Conservation (phyloP, 1,140 invertebrate species). For the Oscheius sp. region DNA sequence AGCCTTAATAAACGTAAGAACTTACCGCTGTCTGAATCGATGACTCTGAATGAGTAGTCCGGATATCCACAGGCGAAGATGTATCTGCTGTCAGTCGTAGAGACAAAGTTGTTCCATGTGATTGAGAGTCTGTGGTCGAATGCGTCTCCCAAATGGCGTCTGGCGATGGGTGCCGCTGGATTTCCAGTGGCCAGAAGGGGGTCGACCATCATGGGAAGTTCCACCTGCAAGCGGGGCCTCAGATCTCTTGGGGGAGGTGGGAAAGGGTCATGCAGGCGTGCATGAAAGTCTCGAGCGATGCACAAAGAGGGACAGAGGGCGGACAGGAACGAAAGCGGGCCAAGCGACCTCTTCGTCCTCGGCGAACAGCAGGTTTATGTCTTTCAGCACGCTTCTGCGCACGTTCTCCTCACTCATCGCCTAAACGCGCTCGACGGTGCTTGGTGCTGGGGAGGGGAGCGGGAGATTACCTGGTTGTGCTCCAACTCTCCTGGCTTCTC, state of each 20-base stretch:
- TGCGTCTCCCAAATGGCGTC: conserved; percentile 76
- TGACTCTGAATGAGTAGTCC: conserved; percentile 97
- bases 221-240: conserved; percentile 61
- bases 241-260: not conserved
- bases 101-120: conserved; percentile 89
- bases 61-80: conserved; percentile 98
- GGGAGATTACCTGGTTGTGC: not conserved
- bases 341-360: not conserved
- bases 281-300: no score
- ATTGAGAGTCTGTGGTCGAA: conserved; percentile 82
- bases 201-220: conserved; percentile 91
- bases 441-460: not conserved
- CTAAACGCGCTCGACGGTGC: not conserved
- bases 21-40: conserved; percentile 88
- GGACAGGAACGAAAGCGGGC: not conserved
- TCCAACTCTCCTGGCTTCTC: not conserved
- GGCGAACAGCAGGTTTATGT: not conserved
- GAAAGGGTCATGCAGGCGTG: no score
- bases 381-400: not conserved
- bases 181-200: conserved; percentile 77
- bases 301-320: not conserved
- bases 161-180: conserved; percentile 54
- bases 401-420: not conserved
- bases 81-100: conserved; percentile 91
- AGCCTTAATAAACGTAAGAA: no score